phyloP scores from a whole-genome alignment of 2,888 invertebrate species.

The Mesoligia furuncula region DNA sequence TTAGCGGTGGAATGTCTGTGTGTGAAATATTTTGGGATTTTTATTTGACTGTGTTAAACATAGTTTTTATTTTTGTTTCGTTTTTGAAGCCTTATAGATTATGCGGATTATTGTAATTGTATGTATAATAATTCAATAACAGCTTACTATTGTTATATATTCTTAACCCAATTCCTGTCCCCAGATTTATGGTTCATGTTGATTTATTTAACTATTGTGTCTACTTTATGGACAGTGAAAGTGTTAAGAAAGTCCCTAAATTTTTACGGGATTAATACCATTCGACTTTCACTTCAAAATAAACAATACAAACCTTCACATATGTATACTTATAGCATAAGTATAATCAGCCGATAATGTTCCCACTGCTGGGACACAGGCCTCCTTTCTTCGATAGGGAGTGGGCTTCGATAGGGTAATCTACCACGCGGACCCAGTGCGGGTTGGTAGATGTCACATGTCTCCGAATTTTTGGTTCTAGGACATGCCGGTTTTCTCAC shows the following conservation, averaged over 20 bases:
- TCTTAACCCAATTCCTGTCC: not conserved
- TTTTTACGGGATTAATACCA: not conserved
- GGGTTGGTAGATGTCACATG: too few relatives aligned
- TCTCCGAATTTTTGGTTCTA: too few relatives aligned
- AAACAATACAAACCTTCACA: not conserved
- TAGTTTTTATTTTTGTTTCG: not conserved
- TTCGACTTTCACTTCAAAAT: not conserved
- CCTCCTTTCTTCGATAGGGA: too few relatives aligned
- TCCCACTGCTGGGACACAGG: not conserved
- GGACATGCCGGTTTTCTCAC: too few relatives aligned
- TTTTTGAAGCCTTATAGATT: not conserved
- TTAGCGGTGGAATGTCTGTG: slow-evolving; percentile 1
- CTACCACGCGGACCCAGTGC: too few relatives aligned
- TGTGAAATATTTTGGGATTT: slow-evolving; percentile 1
- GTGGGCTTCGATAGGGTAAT: too few relatives aligned
- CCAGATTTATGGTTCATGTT: not conserved
- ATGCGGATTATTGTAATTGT: not conserved
- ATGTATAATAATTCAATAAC: not conserved
- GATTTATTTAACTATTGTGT: not conserved
- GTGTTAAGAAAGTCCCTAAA: not conserved
- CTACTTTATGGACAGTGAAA: not conserved
- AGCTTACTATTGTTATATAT: not conserved
- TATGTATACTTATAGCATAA: not conserved
- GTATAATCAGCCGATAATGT: not conserved
- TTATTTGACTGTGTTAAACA: not conserved